phyloP scores from a whole-genome alignment of 1,140 invertebrate genomes.

The Lethrus apterus region DNA sequence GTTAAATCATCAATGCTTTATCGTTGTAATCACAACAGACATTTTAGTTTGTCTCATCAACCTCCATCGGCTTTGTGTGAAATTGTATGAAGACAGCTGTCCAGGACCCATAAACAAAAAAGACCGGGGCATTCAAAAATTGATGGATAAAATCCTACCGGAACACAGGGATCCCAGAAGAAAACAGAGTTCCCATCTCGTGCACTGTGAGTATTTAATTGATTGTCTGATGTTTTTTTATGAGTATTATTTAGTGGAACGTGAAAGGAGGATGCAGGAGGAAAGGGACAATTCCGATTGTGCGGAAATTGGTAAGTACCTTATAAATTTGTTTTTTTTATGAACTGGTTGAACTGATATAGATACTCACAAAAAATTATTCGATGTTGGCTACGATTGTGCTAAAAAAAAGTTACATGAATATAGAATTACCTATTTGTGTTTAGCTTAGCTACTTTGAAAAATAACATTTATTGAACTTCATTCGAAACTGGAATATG shows the following conservation, averaged over 20 bases:
- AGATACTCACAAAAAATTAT: no score
- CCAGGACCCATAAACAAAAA: slow-evolving; percentile 67
- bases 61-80: slow-evolving; percentile 78
- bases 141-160: slow-evolving; percentile 66
- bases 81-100: slow-evolving; percentile 75
- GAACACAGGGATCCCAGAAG: slow-evolving; percentile 42
- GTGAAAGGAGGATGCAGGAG: slow-evolving; percentile 32
- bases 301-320: slow-evolving; percentile 33
- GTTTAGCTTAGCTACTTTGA: no score
- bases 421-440: no score
- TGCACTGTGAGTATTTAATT: slow-evolving; percentile 42
- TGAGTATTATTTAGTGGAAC: slow-evolving; percentile 31
- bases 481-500: no score
- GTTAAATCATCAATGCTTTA: background rate
- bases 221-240: background rate
- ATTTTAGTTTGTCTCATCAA: slow-evolving; percentile 77
- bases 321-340: no score
- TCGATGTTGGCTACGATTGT: no score
- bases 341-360: no score
- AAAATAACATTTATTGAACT: no score
- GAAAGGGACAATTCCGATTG: slow-evolving; percentile 32
- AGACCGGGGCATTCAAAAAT: slow-evolving; percentile 60
- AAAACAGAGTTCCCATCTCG: slow-evolving; percentile 45
- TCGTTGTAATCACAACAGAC: background rate
- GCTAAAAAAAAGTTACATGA: no score